A percentile compares a stretch with the other conserved stretches of the same genome.
Evolutionary conservation across 2,113 vertebrate species (phyloP).

Genomic region (Microcebus griseorufus): DNA sequence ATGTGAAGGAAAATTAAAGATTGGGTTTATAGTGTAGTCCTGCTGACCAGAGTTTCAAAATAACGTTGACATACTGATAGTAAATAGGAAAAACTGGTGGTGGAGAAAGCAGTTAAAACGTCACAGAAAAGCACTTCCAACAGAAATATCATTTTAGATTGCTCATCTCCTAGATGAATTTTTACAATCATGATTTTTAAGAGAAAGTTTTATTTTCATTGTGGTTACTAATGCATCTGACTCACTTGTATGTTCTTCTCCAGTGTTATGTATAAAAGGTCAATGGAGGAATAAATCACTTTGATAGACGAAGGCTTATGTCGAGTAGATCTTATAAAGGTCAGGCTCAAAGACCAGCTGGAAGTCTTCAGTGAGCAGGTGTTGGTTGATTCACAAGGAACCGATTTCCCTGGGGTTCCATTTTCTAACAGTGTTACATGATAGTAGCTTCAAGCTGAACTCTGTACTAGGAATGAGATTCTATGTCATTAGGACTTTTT

Average conservation of each 20-base stretch:
- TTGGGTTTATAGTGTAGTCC: background rate
- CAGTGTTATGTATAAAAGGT: background rate
- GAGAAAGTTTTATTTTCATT: slow-evolving; percentile 2
- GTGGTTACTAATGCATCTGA: slow-evolving; percentile 39
- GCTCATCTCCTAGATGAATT: slow-evolving; percentile 27
- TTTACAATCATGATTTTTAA: slow-evolving; percentile 3
- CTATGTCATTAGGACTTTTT: background rate
- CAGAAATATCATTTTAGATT: slow-evolving; percentile 44
- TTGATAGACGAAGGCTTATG: background rate
- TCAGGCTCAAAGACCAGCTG: background rate
- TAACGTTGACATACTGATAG: slow-evolving; percentile 1
- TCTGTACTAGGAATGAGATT: background rate
- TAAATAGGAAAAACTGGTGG: background rate
- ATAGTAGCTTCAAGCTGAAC: background rate
- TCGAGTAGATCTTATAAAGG: background rate
- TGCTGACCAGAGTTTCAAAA: slow-evolving; percentile 41
- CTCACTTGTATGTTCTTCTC: background rate
- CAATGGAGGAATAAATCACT: slow-evolving; percentile 36
- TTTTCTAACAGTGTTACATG: background rate
- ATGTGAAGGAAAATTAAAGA: slow-evolving; percentile 13
- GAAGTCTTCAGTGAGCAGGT: background rate
- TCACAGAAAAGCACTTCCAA: slow-evolving; percentile 27
- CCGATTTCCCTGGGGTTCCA: background rate
- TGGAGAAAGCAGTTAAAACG: background rate
- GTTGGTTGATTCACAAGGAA: background rate